Conservation (phyloP, 2,888 invertebrate species). For the Anthophora plumipes region DNA sequence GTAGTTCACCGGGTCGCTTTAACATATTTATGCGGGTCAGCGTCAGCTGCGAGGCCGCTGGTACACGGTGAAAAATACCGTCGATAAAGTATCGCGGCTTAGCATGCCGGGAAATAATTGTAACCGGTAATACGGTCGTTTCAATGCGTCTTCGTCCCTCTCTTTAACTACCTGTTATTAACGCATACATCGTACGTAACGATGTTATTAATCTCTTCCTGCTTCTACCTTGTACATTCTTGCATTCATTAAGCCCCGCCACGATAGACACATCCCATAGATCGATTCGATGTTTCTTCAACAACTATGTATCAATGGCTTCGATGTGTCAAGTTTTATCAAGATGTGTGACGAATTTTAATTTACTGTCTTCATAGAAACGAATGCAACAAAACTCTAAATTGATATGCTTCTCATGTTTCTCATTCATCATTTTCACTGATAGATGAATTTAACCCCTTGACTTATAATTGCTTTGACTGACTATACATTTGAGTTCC, state of each 20-base stretch:
- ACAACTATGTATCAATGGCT: too few relatives aligned
- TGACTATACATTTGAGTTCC: too few relatives aligned
- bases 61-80: constrained; percentile 57
- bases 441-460: too few relatives aligned
- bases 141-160: constrained; percentile 21
- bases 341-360: too few relatives aligned
- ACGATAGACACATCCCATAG: too few relatives aligned
- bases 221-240: background rate
- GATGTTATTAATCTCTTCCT: constrained; percentile 35
- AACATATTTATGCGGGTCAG: constrained; percentile 63
- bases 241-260: background rate
- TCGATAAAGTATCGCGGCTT: constrained; percentile 58
- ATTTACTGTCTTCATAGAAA: too few relatives aligned
- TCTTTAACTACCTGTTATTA: constrained; percentile 17
- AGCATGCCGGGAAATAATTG: constrained; percentile 52
- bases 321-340: too few relatives aligned
- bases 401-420: too few relatives aligned
- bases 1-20: constrained; percentile 49
- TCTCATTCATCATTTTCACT: too few relatives aligned
- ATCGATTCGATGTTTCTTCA: too few relatives aligned
- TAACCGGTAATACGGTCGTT: constrained; percentile 23
- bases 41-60: constrained; percentile 63
- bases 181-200: background rate
- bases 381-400: too few relatives aligned
- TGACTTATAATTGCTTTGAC: too few relatives aligned